Evolutionary conservation across 2,797 vertebrate genomes (phyloP), one percentile per base, ranked within the genome.

Genomic region (Molossus alvarezi): DNA sequence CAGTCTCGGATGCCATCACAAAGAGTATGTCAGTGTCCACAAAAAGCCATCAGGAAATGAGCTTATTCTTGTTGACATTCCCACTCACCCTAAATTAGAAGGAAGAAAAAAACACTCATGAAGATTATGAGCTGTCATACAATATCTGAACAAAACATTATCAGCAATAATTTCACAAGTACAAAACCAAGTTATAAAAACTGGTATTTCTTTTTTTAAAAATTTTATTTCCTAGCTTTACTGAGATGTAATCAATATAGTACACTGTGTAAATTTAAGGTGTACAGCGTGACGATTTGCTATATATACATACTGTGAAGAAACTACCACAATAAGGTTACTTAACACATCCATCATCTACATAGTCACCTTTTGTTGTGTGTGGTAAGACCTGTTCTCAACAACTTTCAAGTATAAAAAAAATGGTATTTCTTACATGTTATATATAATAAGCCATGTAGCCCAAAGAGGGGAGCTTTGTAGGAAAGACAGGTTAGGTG

Each of bases 1-100:
- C 99, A 10, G 99, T 98, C 98, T 99, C 99, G 73, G 99, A 99
- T 0, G 99, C 99, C 98, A 99, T 99, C 97, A 98, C 92, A 94
- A 96, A 71, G 72, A 15, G 20, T 60, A 95, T 2, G 95, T 97
- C 89, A 97, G 89, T 72, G 83, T 57, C 72, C 13, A 77, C 53
- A 71, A 81, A 96, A 72, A 93, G 91, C 94, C 97, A 97, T 84
- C 91, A 72, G 95, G 90, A 82, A 72, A 94, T 71, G 33, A 89
- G 80, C 48, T 90, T 97, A 97, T 97, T 92, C 97, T 97, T 96
- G 93, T 81, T 90, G 75, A 92, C 90, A 85, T 93, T 4, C 0
- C 65, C 93, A 95, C 91, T 45, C 95, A 92, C 94, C 97, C 98
- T 99, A 97, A 71, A 97, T 92, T 14, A 97, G 41, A 97, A 53